These are phyloP conservation scores for Strix uralensis DNA, from an alignment of 2,113 vertebrate genomes.

Conservation along the genomic window DNA sequence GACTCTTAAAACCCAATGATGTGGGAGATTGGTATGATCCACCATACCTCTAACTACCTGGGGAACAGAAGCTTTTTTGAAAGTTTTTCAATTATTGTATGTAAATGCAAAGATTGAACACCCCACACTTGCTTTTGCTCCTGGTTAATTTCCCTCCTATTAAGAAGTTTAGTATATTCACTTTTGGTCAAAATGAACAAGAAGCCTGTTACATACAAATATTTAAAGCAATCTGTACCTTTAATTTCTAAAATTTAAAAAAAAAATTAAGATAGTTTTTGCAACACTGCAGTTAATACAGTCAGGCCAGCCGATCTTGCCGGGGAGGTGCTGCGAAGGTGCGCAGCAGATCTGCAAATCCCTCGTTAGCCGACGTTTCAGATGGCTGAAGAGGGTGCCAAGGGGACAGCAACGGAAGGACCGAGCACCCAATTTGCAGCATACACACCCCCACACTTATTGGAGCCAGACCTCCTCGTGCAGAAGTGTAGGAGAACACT, in stretches of 20 bases:
- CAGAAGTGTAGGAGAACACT: not conserved
- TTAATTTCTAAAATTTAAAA: not conserved
- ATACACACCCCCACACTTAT: rapidly evolving
- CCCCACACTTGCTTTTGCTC: not conserved
- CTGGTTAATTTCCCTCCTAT: not conserved
- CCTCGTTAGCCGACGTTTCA: not conserved
- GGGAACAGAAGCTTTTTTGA: not conserved
- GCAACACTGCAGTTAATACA: not conserved
- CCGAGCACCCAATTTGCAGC: not conserved
- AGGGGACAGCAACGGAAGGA: not conserved
- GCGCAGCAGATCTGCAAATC: not conserved
- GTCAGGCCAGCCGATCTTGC: not conserved
- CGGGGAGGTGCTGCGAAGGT: too few relatives aligned
- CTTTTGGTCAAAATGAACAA: not conserved
- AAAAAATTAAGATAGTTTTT: not conserved
- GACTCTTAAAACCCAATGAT: not conserved
- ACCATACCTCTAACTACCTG: not conserved
- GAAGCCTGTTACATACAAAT: not conserved
- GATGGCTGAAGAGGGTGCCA: not conserved
- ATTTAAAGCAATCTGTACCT: not conserved
- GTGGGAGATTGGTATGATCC: not conserved
- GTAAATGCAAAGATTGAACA: not conserved
- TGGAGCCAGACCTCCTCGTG: not conserved
- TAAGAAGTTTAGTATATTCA: not conserved
- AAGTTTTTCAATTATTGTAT: not conserved